Conservation (phyloP, 2,888 invertebrate species). For the Leucophenga montana region DNA sequence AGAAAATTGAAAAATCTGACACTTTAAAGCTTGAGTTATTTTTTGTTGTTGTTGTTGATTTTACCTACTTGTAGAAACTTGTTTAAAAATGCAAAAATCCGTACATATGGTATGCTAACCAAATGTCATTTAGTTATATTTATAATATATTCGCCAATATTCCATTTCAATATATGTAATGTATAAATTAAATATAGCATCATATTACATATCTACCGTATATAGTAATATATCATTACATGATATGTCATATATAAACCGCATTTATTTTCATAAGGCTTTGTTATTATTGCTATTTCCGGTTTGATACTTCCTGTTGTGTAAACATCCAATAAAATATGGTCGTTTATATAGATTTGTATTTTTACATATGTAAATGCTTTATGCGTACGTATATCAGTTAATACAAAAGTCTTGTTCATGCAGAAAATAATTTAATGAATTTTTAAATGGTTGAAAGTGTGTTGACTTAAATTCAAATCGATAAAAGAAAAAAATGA, state of each 20-base stretch:
- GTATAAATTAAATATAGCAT: constrained; percentile 45
- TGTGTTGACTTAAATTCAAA: too few relatives aligned
- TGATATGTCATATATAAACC: constrained; percentile 21
- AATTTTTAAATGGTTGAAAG: too few relatives aligned
- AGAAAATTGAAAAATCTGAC: too few relatives aligned
- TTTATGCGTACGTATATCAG: too few relatives aligned
- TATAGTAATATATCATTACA: neutral
- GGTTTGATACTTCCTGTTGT: constrained; percentile 55
- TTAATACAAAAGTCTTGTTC: too few relatives aligned
- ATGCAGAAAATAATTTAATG: too few relatives aligned
- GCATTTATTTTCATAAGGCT: constrained; percentile 58
- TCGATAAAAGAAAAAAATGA: too few relatives aligned
- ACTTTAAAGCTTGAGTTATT: too few relatives aligned
- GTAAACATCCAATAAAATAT: neutral
- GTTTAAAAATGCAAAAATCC: too few relatives aligned
- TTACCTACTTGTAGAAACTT: too few relatives aligned
- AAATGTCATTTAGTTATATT: constrained; percentile 2
- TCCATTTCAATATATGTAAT: constrained; percentile 36
- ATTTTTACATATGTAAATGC: neutral
- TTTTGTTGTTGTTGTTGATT: too few relatives aligned
- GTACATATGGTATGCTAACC: too few relatives aligned
- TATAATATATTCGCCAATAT: neutral
- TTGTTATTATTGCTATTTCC: constrained; percentile 58
- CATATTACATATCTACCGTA: constrained; percentile 35
- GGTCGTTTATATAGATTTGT: neutral